These are phyloP conservation scores for Myzus persicae DNA, from an alignment of 1,140 invertebrate genomes.

Conservation along the genomic window DNA sequence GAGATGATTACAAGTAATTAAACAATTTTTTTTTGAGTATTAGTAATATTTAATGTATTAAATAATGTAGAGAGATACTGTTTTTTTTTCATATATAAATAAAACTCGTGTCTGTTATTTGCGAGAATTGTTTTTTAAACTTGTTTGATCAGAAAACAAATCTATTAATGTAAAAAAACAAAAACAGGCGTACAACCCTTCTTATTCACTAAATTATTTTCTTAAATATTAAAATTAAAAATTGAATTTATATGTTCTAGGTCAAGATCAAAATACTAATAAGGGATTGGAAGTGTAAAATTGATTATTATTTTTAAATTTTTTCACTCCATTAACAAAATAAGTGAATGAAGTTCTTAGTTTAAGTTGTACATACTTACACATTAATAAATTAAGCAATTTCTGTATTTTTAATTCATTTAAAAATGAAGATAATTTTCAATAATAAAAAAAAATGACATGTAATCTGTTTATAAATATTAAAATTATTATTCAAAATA, in stretches of 20 bases:
- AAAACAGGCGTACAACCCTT: not conserved
- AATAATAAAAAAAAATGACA: conserved; percentile 19
- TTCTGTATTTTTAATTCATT: conserved; percentile 28
- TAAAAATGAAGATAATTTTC: not conserved
- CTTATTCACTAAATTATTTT: not conserved
- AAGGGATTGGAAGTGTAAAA: not conserved
- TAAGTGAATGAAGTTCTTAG: not conserved
- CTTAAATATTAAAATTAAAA: not conserved
- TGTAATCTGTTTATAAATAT: not conserved
- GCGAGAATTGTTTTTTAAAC: not conserved
- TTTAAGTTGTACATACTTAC: conserved; percentile 54
- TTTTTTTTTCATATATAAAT: not conserved
- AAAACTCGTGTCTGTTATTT: not conserved
- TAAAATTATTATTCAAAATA: not conserved
- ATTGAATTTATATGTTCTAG: conserved; percentile 19
- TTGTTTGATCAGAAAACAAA: too few species aligned
- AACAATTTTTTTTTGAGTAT: not conserved
- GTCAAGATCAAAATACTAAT: conserved; percentile 48
- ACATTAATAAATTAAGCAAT: conserved; percentile 22
- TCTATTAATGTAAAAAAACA: not conserved
- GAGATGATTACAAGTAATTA: conserved; percentile 50
- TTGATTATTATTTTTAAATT: not conserved
- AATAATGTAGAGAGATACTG: not conserved
- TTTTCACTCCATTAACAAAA: conserved; percentile 27
- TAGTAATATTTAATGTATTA: not conserved